Evolutionary conservation across 2,113 vertebrate genomes (phyloP).

Genomic region (Bambusicola thoracicus): DNA sequence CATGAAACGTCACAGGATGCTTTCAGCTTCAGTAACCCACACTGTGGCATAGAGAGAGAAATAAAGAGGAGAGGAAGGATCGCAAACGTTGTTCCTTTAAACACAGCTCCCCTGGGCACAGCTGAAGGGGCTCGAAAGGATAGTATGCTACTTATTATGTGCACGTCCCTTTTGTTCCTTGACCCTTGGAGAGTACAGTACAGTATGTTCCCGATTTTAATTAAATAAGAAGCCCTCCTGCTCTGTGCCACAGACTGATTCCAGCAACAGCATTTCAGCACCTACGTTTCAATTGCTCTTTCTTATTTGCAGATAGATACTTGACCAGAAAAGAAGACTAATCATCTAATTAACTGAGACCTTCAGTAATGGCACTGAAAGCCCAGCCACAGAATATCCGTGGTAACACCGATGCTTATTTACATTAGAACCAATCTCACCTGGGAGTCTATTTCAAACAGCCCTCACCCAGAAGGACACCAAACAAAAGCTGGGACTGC

Average conservation of each 20-base stretch:
- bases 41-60: accelerated
- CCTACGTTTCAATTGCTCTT: constrained; percentile 32
- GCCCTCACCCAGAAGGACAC: background rate
- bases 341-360: constrained; percentile 62
- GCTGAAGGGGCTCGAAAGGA: constrained; percentile 59
- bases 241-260: constrained; percentile 46
- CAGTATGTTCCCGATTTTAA: constrained; percentile 62
- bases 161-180: constrained; percentile 58
- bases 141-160: constrained; percentile 49
- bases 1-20: background rate
- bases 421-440: background rate
- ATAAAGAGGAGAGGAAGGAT: background rate
- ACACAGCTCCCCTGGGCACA: constrained; percentile 32
- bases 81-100: constrained; percentile 31
- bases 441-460: background rate
- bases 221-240: constrained; percentile 66
- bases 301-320: constrained; percentile 64
- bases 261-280: constrained; percentile 55
- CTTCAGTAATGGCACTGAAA: constrained; percentile 34
- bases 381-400: background rate
- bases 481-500: background rate
- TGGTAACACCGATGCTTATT: constrained; percentile 16
- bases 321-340: constrained; percentile 48
- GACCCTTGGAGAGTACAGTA: constrained; percentile 63
- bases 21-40: background rate